Conservation (phyloP, 1,140 invertebrate species). For the Sitobion miscanthi region DNA sequence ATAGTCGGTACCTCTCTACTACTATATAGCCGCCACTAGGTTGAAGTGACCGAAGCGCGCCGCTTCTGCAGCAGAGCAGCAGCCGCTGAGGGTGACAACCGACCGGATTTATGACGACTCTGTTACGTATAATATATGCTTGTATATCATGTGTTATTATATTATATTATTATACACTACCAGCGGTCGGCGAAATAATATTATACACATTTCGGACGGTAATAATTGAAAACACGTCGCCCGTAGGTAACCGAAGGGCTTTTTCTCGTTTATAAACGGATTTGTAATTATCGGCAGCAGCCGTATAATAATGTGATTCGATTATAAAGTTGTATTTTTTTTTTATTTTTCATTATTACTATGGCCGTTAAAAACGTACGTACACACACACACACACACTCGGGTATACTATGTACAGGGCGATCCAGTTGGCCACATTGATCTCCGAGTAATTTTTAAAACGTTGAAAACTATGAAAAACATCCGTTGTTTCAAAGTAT, state of each 20-base stretch:
- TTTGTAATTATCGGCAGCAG: conserved; percentile 45
- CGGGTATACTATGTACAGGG: neutral
- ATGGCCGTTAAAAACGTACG: neutral
- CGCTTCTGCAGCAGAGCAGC: neutral
- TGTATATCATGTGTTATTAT: neutral
- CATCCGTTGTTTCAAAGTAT: too few species aligned
- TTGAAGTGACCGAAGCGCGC: neutral
- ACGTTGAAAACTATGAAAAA: neutral
- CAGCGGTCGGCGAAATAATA: conserved; percentile 28
- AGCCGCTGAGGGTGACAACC: conserved; percentile 35
- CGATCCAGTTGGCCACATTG: neutral
- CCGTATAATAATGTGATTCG: neutral
- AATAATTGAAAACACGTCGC: conserved; percentile 54
- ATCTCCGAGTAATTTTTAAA: neutral
- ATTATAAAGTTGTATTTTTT: conserved; percentile 33
- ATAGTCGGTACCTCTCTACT: neutral
- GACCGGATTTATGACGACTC: conserved; percentile 51
- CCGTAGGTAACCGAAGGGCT: conserved; percentile 6
- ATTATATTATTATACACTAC: neutral
- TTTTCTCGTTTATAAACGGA: conserved; percentile 27
- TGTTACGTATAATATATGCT: conserved; percentile 16
- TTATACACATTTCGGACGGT: conserved; percentile 17
- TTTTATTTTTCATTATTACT: neutral
- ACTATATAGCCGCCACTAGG: neutral
- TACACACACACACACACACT: too few species aligned